phyloP scores from a whole-genome alignment of 2,797 vertebrate species.

The Hirundo rustica region DNA sequence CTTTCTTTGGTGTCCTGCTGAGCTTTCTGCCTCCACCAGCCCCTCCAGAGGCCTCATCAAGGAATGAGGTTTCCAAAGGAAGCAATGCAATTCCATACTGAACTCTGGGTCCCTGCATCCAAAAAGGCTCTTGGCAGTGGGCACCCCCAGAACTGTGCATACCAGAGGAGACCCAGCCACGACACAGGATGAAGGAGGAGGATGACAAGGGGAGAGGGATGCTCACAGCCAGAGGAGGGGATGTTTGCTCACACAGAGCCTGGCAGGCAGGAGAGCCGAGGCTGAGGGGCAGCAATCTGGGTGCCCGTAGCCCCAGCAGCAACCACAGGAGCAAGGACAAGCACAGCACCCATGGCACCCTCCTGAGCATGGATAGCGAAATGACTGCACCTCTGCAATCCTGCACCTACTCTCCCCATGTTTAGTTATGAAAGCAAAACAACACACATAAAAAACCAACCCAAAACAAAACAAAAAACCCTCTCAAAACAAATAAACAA shows the following conservation, averaged over 20 bases:
- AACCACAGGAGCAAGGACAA: neutral
- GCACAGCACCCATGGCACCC: neutral
- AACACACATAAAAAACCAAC: neutral
- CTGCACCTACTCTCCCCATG: neutral
- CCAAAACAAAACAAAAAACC: neutral
- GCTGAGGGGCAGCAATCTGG: neutral
- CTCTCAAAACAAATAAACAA: neutral
- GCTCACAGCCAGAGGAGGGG: neutral
- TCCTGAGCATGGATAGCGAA: neutral
- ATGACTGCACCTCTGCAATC: neutral
- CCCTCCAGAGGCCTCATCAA: neutral
- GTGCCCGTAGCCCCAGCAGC: neutral
- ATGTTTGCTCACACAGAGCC: fast-evolving
- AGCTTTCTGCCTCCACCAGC: neutral
- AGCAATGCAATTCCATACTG: neutral
- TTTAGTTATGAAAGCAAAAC: constrained; percentile 18
- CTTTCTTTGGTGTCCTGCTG: neutral
- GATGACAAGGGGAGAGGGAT: neutral
- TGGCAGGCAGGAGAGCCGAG: neutral
- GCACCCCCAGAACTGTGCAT: fast-evolving
- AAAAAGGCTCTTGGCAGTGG: neutral
- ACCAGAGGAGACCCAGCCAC: neutral
- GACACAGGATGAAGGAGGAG: neutral
- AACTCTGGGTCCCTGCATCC: neutral
- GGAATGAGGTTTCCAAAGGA: neutral